Percentiles rank a stretch among this genome's conserved stretches.
Evolutionary conservation across 2,888 invertebrate species (phyloP).

Genomic region (Lepas anatifera): DNA sequence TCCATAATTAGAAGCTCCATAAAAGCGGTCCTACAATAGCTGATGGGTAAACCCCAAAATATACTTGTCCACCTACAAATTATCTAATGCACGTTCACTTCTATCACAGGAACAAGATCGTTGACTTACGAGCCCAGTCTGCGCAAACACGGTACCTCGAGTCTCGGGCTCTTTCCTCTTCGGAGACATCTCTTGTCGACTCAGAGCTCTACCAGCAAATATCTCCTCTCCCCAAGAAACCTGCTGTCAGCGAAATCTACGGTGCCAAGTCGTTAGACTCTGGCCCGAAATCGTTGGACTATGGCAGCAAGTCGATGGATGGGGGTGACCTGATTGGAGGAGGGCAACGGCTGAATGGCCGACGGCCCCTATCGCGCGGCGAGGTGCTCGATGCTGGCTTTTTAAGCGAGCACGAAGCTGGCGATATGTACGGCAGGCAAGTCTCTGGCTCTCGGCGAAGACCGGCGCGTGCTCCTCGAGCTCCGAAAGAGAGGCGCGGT

Average conservation of each 20-base stretch:
- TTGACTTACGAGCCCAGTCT: constrained; percentile 12
- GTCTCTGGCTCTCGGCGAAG: not conserved
- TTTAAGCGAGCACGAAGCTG: not conserved
- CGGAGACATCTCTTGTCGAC: constrained; percentile 23
- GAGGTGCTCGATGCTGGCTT: not conserved
- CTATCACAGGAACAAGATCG: constrained; percentile 12
- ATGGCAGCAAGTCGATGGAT: too few relatives aligned
- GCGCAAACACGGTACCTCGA: constrained; percentile 16
- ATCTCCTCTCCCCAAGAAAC: not conserved
- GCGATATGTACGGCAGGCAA: not conserved
- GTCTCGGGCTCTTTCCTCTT: constrained; percentile 21
- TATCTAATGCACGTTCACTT: too few relatives aligned
- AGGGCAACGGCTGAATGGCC: too few relatives aligned
- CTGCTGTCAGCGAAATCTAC: constrained; percentile 10
- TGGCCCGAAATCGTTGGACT: too few relatives aligned
- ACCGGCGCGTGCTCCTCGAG: not conserved
- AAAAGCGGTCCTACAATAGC: too few relatives aligned
- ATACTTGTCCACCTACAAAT: too few relatives aligned
- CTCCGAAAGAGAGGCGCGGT: not conserved
- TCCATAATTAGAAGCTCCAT: too few relatives aligned
- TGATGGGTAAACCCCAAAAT: too few relatives aligned
- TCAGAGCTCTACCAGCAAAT: constrained; percentile 13
- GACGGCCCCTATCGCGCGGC: not conserved
- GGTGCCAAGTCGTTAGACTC: not conserved
- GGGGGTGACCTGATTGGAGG: not conserved